phyloP scores from a whole-genome alignment of 2,797 vertebrate species.

The Ptychobarbus kaznakovi region DNA sequence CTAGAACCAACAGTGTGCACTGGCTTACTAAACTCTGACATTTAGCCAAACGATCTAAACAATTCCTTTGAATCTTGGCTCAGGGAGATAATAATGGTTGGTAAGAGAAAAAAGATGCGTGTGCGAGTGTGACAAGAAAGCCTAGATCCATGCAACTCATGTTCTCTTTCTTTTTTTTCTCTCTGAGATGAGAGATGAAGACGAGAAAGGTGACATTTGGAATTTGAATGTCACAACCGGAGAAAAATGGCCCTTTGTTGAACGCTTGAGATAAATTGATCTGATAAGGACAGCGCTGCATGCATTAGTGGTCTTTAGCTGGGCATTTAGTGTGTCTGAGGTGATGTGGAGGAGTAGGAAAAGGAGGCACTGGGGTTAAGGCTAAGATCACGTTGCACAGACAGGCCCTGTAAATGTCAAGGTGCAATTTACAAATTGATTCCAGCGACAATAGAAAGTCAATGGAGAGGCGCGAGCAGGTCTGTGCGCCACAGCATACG shows the following conservation, averaged over 20 bases:
- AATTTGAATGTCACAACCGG: conserved; percentile 57
- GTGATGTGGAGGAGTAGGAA: conserved; percentile 29
- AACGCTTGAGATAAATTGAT: conserved; percentile 58
- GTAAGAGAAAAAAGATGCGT: conserved; percentile 21
- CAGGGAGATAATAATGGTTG: conserved; percentile 36
- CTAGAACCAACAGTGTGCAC: conserved; percentile 25
- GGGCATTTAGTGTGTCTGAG: conserved; percentile 43
- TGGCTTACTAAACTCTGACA: conserved; percentile 48
- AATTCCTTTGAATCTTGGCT: conserved; percentile 50
- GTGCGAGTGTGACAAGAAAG: conserved; percentile 43
- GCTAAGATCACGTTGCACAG: conserved; percentile 44
- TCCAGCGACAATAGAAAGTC: conserved; percentile 50
- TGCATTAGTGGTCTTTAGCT: conserved; percentile 54
- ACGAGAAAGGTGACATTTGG: conserved; percentile 53
- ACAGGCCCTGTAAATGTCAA: conserved; percentile 56
- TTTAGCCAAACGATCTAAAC: conserved; percentile 40
- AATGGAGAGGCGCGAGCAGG: neutral
- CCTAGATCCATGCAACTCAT: conserved; percentile 43
- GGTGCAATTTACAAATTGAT: conserved; percentile 61
- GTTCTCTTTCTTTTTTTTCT: conserved; percentile 36
- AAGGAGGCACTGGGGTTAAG: conserved; percentile 41
- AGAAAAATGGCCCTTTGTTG: conserved; percentile 53
- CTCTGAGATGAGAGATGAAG: conserved; percentile 48
- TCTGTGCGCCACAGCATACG: conserved; percentile 8
- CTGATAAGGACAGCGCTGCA: conserved; percentile 50